phyloP scores from a whole-genome alignment of 2,113 vertebrate species.

The Caloenas nicobarica region DNA sequence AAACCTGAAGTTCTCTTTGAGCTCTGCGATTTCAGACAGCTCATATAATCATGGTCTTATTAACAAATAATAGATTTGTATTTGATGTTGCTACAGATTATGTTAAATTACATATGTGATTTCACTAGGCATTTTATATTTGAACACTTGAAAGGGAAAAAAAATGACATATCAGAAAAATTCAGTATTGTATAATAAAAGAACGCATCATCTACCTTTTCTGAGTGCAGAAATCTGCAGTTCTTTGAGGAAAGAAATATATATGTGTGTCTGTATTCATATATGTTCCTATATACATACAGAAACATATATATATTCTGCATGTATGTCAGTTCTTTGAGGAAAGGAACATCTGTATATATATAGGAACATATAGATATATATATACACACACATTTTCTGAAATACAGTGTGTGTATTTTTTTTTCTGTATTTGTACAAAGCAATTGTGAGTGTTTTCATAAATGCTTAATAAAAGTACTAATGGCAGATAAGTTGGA shows the following conservation, averaged over 20 bases:
- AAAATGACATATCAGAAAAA: not conserved
- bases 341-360: not conserved
- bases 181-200: not conserved
- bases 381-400: no score
- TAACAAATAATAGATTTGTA: not conserved
- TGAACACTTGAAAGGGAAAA: not conserved
- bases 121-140: not conserved
- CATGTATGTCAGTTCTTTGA: not conserved
- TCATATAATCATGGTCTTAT: not conserved
- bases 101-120: not conserved
- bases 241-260: not conserved
- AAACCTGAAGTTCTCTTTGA: not conserved
- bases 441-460: rapidly evolving
- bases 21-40: not conserved
- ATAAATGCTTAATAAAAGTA: not conserved
- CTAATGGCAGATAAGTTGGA: not conserved
- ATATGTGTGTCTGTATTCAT: not conserved
- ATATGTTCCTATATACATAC: not conserved
- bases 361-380: no score
- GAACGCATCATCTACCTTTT: not conserved
- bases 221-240: not conserved
- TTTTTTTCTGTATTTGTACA: not conserved
- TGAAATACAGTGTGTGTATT: no score
- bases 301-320: not conserved
- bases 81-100: not conserved